phyloP scores from a whole-genome alignment of 2,113 vertebrate species.

The Aegithalos caudatus region DNA sequence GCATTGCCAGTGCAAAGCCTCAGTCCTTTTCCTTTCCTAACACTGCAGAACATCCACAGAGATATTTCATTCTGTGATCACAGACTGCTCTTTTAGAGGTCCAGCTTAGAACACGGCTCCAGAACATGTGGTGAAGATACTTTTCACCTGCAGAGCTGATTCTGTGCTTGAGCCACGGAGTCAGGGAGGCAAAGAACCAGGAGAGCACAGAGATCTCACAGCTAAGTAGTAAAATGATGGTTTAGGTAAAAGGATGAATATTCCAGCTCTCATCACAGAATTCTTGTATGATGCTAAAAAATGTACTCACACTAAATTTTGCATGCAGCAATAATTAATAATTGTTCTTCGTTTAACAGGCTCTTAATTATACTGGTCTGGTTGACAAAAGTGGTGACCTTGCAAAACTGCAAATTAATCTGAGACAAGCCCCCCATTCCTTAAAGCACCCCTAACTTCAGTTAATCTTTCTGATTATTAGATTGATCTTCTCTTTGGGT shows the following conservation, averaged over 20 bases:
- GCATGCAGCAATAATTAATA: background rate
- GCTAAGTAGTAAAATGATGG: background rate
- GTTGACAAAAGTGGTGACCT: background rate
- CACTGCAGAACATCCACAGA: accelerated
- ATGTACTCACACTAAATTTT: background rate
- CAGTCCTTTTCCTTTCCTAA: background rate
- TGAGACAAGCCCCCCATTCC: background rate
- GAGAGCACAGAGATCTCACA: background rate
- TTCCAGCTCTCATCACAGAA: background rate
- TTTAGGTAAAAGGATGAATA: background rate
- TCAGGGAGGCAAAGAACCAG: background rate
- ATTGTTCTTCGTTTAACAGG: background rate
- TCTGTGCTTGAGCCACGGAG: background rate
- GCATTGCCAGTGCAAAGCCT: background rate
- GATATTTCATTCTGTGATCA: background rate
- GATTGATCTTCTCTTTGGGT: background rate
- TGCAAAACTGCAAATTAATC: background rate
- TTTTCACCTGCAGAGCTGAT: background rate
- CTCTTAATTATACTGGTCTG: background rate
- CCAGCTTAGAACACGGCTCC: accelerated
- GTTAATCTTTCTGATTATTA: background rate
- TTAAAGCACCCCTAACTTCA: background rate
- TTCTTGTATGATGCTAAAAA: background rate
- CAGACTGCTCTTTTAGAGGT: background rate
- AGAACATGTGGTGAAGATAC: background rate